Conservation (phyloP, 2,888 invertebrate genomes). For the Meteorus colon region DNA sequence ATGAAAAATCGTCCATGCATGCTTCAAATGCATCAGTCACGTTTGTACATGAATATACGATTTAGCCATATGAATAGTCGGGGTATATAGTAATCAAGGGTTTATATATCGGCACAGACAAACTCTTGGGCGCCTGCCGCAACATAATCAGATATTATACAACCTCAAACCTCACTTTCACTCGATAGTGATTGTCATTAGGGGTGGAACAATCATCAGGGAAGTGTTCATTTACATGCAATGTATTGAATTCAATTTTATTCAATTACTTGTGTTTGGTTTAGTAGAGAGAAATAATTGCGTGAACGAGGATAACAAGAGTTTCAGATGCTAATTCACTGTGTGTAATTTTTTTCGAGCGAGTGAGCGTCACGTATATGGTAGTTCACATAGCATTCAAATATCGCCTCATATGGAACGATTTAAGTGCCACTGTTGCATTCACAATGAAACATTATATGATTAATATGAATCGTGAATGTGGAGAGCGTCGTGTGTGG, state of each 20-base stretch:
- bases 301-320: no score
- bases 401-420: not conserved
- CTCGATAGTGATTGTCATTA: conserved; percentile 61
- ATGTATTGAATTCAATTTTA: not conserved
- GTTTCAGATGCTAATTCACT: no score
- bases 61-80: not conserved
- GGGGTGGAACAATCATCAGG: conserved; percentile 64
- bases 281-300: no score
- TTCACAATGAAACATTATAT: conserved; percentile 73
- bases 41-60: conserved; percentile 27
- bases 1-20: not conserved
- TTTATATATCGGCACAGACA: not conserved
- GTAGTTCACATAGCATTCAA: conserved; percentile 26
- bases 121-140: not conserved
- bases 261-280: no score
- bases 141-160: conserved; percentile 16
- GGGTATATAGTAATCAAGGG: not conserved
- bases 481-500: conserved; percentile 74
- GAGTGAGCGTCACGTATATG: conserved; percentile 7
- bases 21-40: not conserved
- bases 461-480: conserved; percentile 70
- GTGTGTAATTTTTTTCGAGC: no score
- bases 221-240: conserved; percentile 11
- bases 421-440: conserved; percentile 68
- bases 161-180: not conserved